phyloP scores from a whole-genome alignment of 1,140 invertebrate genomes.

The Drosophila repletoides region DNA sequence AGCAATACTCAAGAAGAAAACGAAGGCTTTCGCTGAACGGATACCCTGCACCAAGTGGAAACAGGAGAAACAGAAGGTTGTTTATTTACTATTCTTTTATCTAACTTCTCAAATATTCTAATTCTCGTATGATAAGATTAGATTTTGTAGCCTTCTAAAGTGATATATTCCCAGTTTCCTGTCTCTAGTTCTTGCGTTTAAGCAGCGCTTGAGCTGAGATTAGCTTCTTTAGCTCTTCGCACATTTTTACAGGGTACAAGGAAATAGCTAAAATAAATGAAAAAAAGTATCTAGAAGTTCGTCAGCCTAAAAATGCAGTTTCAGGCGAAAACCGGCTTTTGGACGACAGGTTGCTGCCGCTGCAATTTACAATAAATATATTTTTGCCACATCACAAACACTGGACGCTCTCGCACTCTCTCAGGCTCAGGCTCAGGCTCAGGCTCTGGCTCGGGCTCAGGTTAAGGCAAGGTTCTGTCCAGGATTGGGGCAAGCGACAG shows the following conservation, averaged over 20 bases:
- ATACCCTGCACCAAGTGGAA: no score
- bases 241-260: conserved; percentile 3
- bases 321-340: conserved; percentile 33
- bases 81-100: no score
- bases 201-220: no score
- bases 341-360: conserved; percentile 33
- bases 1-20: no score
- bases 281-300: conserved; percentile 2
- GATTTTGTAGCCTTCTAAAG: no score
- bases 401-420: background rate
- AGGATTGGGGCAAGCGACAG: conserved; percentile 35
- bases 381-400: conserved; percentile 25
- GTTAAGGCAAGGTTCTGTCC: conserved; percentile 14
- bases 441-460: background rate
- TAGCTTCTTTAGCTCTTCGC: no score
- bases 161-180: no score
- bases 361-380: conserved; percentile 38
- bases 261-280: background rate
- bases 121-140: no score
- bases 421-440: background rate
- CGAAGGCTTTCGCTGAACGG: no score
- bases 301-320: background rate
- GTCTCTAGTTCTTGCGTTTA: no score
- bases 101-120: no score
- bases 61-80: no score